These are phyloP conservation scores for Bergia puertoricense DNA, from an alignment of 92 coral and sea anemone genomes.

Conservation along the genomic window DNA sequence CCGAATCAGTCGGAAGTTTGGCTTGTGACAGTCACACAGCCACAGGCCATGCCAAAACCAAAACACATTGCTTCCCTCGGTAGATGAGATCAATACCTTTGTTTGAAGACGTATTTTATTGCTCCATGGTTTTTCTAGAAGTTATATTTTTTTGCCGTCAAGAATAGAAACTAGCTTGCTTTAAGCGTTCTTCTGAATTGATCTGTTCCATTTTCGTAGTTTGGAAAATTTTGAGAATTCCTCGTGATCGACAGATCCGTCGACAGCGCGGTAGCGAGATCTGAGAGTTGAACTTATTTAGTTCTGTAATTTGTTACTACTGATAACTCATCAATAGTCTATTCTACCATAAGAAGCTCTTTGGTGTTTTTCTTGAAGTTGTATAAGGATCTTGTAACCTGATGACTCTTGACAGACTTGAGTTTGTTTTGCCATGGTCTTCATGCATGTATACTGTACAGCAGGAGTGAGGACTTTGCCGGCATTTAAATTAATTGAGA, in stretches of 20 bases:
- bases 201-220: not conserved
- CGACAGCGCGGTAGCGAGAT: not conserved
- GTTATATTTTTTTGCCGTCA: too few relatives aligned
- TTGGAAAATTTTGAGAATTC: too few relatives aligned
- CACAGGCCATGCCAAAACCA: too few relatives aligned
- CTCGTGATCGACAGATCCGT: too few relatives aligned
- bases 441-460: not conserved
- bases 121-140: not conserved
- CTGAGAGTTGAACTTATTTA: constrained; percentile 4
- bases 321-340: not conserved
- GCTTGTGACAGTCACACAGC: not conserved
- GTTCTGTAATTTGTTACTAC: not conserved
- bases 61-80: not conserved
- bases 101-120: not conserved
- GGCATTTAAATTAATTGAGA: not conserved
- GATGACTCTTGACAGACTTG: not conserved
- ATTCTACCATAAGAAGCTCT: not conserved
- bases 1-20: not conserved
- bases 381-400: not conserved
- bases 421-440: not conserved
- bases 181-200: too few relatives aligned
- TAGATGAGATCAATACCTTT: not conserved
- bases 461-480: not conserved
- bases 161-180: too few relatives aligned
- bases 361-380: not conserved